Conservation (phyloP, 2,797 vertebrate species). For the Sebastes aleutianus region DNA sequence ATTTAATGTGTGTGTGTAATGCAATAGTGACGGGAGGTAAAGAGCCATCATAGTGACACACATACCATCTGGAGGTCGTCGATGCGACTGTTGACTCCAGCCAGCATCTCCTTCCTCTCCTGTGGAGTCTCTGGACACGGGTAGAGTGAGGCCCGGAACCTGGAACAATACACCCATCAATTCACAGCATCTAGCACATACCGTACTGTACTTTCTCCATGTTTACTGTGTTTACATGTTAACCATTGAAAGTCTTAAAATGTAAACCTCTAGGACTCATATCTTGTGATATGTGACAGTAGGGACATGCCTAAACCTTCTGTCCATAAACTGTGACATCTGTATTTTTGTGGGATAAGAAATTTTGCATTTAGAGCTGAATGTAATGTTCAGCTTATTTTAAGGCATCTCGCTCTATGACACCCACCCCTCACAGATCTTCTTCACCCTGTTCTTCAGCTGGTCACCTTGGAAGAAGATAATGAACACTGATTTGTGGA, state of each 20-base stretch:
- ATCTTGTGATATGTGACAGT: no score
- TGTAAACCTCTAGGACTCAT: no score
- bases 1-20: neutral
- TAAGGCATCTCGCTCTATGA: neutral
- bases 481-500: conserved; percentile 96
- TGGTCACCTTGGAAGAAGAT: conserved; percentile 98
- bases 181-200: neutral
- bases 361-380: no score
- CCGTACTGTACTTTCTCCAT: no score
- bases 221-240: neutral
- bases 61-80: conserved; percentile 98
- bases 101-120: conserved; percentile 98
- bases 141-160: conserved; percentile 97
- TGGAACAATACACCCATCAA: conserved; percentile 55
- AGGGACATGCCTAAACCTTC: no score
- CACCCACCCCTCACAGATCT: conserved; percentile 93
- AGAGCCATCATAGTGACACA: neutral
- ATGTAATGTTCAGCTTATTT: neutral
- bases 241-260: no score
- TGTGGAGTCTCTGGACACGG: conserved; percentile 96
- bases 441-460: conserved; percentile 94
- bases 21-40: neutral
- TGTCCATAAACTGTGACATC: no score
- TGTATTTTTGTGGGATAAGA: no score
- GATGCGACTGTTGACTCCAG: conserved; percentile 96